phyloP scores from a whole-genome alignment of 2,113 vertebrate species.

The Glareola pratincola region DNA sequence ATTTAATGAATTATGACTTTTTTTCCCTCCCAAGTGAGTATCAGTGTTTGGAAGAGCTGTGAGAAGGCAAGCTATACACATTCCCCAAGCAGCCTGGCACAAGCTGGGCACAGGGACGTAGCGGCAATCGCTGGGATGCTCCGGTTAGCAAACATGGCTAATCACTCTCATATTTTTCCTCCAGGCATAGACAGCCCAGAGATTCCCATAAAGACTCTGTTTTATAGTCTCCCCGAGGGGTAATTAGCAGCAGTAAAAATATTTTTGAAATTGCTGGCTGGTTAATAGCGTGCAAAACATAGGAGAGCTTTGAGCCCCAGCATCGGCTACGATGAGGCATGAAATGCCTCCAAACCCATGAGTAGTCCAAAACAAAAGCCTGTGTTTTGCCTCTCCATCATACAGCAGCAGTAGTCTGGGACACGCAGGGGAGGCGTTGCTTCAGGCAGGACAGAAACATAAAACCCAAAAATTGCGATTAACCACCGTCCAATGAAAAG shows the following conservation, averaged over 20 bases:
- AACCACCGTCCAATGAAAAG: background rate
- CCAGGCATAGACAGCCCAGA: background rate
- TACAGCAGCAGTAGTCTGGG: background rate
- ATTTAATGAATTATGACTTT: background rate
- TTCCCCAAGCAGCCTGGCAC: background rate
- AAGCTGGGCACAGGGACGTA: background rate
- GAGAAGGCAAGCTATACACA: background rate
- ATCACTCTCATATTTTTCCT: background rate
- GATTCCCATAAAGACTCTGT: background rate
- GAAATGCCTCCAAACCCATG: background rate
- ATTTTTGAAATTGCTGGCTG: background rate
- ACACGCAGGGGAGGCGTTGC: background rate
- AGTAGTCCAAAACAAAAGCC: background rate
- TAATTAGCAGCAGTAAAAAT: constrained; percentile 58
- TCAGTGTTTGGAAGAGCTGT: background rate
- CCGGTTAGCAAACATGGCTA: background rate
- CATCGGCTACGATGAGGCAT: background rate
- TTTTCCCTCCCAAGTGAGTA: background rate
- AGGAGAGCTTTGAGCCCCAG: background rate
- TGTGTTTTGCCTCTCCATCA: background rate
- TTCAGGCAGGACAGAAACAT: background rate
- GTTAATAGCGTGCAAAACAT: background rate
- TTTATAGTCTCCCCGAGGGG: constrained; percentile 30
- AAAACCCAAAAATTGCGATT: background rate
- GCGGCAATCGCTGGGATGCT: background rate